Evolutionary conservation across 2,113 vertebrate species (phyloP), one percentile per base, ranked within the genome.

Genomic region (Peromyscus californicus): DNA sequence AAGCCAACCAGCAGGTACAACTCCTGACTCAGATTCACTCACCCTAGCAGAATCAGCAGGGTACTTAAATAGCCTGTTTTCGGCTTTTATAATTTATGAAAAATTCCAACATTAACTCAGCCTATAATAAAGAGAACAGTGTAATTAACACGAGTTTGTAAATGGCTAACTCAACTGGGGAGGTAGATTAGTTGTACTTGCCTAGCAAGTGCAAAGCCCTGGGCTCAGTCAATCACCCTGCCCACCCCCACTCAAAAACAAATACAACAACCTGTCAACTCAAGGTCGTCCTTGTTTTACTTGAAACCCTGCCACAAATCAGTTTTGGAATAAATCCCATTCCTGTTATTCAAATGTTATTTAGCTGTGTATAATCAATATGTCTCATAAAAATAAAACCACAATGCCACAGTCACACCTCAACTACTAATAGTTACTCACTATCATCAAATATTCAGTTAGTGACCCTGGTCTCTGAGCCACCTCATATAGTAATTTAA

Each of bases 341-440:
- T 59, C 26, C 42, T 51, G 16, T 42, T 80, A 75, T 79, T 91
- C 33, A 54, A 36, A 85, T 48, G 57, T 70, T 94, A 88, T 69
- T 92, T 31, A 57, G 36, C 74, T 80, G 1, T 42, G 57, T 82
- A 59, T 33, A 83, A 69, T 48, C 87, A 92, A 82, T 45, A 51
- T 83, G 5, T 89, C 79, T 54, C 89, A 78, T 36, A 96, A 97
- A 84, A 97, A 94, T 57, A 90, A 90, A 97, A 83, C 16, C 45
- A 96, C 8, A 95, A 54, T 31, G 31, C 33, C 26, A 89, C 61
- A 54, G 54, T 92, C 63, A 87, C 10, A 83, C 59, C 13, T 57
- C 90, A 92, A 84, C 57, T 88, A 88, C 70, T 59, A 94, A 95
- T 59, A 93, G 95, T 75, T 63, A 72, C 29, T 90, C 78, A 95